Percentiles rank a stretch among this genome's conserved stretches.
Conservation (phyloP, 2,797 vertebrate species). For the Argya squamiceps region DNA sequence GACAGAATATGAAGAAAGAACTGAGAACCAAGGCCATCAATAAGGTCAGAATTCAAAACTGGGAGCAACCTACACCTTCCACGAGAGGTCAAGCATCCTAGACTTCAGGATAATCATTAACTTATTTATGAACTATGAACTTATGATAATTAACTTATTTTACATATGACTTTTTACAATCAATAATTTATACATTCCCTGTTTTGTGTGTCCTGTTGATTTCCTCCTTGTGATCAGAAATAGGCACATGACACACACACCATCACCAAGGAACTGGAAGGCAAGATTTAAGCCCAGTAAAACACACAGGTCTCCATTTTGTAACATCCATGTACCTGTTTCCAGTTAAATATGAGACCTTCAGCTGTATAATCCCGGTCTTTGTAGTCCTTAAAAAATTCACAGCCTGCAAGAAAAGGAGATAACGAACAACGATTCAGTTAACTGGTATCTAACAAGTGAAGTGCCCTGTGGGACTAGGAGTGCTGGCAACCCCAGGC, state of each 20-base stretch:
- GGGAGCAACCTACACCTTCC: neutral
- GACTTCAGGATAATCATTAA: neutral
- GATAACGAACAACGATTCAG: neutral
- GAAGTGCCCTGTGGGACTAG: neutral
- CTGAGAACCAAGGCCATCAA: neutral
- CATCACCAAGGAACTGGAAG: neutral
- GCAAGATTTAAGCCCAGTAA: neutral
- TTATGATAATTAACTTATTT: too few relatives aligned
- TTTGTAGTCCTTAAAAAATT: slow-evolving; percentile 99
- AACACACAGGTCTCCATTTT: neutral
- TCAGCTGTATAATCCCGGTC: slow-evolving; percentile 95
- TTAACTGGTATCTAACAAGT: neutral
- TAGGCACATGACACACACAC: neutral
- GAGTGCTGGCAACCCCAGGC: neutral
- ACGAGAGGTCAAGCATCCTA: neutral
- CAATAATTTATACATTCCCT: neutral
- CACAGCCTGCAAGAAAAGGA: slow-evolving; percentile 86
- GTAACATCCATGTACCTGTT: slow-evolving; percentile 84
- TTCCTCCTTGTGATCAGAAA: neutral
- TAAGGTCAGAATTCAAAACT: neutral
- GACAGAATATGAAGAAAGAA: neutral
- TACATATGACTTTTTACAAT: neutral
- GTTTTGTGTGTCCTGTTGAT: neutral
- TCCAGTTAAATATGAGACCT: slow-evolving; percentile 98
- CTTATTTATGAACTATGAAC: too few relatives aligned